Evolutionary conservation across 2,113 vertebrate species (phyloP).

Genomic region (Cryptotis parvus): DNA sequence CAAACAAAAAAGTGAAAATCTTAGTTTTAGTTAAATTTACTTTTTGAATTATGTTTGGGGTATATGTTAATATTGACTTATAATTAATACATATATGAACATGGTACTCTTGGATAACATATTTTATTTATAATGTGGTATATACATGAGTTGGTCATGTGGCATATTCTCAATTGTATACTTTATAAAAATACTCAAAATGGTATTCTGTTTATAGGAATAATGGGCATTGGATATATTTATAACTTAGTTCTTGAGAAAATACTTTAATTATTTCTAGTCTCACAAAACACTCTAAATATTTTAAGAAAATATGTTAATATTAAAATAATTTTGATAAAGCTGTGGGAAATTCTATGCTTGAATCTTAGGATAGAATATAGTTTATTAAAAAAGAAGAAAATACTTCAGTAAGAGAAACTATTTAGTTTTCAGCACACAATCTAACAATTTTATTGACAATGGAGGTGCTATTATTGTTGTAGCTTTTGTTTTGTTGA

Average conservation of each 20-base stretch:
- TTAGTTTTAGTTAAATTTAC: not conserved
- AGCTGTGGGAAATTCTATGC: not conserved
- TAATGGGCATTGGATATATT: fast-evolving
- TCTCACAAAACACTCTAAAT: not conserved
- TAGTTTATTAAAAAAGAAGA: not conserved
- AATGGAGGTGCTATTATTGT: not conserved
- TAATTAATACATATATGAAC: not conserved
- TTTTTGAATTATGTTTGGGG: not conserved
- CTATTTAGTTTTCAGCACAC: not conserved
- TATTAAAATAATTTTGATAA: not conserved
- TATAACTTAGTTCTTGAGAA: not conserved
- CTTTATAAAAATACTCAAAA: not conserved
- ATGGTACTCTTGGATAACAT: not conserved
- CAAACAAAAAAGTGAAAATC: not conserved
- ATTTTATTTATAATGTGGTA: not conserved
- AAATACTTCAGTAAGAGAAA: not conserved
- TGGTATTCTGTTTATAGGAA: too few relatives aligned
- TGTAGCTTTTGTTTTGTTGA: not conserved
- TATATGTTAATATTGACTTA: not conserved
- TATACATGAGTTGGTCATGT: not conserved
- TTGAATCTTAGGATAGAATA: conserved; percentile 38
- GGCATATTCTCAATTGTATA: not conserved
- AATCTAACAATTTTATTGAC: not conserved
- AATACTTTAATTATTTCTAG: not conserved
- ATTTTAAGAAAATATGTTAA: not conserved